These are phyloP conservation scores for Philhelius pedissequus DNA, from an alignment of 2,888 invertebrate genomes.

Conservation along the genomic window DNA sequence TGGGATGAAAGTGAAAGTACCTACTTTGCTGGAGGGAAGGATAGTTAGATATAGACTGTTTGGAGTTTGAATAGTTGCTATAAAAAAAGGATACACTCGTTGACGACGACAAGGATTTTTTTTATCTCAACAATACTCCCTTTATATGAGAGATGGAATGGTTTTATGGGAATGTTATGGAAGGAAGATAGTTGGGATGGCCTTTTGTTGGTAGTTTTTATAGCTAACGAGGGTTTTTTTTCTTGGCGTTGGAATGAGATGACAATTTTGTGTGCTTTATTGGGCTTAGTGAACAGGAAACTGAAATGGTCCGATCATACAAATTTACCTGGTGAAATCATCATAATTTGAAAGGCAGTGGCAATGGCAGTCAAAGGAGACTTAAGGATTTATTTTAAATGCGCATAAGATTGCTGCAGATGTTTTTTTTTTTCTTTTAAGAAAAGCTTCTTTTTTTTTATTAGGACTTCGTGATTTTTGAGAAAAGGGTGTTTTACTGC, in stretches of 20 bases:
- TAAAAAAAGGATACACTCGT: slow-evolving; percentile 9
- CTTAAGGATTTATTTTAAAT: not conserved
- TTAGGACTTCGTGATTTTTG: not conserved
- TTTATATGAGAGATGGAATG: not conserved
- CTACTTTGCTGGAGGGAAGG: slow-evolving; percentile 22
- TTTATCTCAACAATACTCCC: slow-evolving; percentile 13
- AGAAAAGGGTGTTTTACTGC: not conserved
- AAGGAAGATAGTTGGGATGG: slow-evolving; percentile 17
- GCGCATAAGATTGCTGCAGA: not conserved
- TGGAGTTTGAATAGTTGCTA: slow-evolving; percentile 15
- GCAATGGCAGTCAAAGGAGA: not conserved
- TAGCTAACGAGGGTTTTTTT: not conserved
- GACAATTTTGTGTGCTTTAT: slow-evolving; percentile 10
- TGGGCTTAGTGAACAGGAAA: slow-evolving; percentile 6
- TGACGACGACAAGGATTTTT: not conserved
- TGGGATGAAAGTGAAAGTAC: slow-evolving; percentile 24
- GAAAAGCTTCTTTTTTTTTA: not conserved
- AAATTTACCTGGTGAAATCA: slow-evolving; percentile 7
- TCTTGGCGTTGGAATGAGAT: not conserved
- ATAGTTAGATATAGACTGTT: slow-evolving; percentile 3
- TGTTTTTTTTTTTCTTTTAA: not conserved
- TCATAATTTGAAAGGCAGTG: not conserved
- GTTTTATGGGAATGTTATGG: slow-evolving; percentile 28
- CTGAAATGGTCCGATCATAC: not conserved
- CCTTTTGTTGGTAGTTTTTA: slow-evolving; percentile 21